Evolutionary conservation across 2,888 invertebrate species (phyloP).

Genomic region (Operophtera brumata): DNA sequence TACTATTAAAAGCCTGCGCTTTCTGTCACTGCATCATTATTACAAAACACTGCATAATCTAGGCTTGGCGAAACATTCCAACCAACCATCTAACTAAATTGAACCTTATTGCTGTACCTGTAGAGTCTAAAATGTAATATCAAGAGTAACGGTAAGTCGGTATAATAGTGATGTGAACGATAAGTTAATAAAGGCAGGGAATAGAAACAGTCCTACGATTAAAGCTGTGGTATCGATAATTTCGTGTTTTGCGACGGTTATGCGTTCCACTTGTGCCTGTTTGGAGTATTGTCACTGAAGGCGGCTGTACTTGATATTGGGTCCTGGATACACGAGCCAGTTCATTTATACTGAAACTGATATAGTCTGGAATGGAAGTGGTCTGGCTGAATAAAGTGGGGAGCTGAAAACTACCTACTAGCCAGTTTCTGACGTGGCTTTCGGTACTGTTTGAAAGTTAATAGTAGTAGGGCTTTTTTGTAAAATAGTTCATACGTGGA

Average conservation of each 20-base stretch:
- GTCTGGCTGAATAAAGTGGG: too few species aligned
- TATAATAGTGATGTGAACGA: constrained; percentile 53
- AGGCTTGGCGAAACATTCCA: constrained; percentile 47
- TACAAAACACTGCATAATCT: constrained; percentile 57
- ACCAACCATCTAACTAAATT: constrained; percentile 32
- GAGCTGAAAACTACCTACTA: too few species aligned
- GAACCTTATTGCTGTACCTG: constrained; percentile 26
- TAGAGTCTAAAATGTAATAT: constrained; percentile 39
- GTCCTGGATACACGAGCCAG: background rate
- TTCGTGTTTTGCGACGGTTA: constrained; percentile 73
- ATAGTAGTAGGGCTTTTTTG: too few species aligned
- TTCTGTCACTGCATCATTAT: constrained; percentile 67
- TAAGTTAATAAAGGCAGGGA: constrained; percentile 67
- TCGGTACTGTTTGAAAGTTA: too few species aligned
- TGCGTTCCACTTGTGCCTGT: constrained; percentile 71
- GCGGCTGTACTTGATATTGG: background rate
- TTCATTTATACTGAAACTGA: too few species aligned
- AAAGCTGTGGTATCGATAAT: constrained; percentile 68
- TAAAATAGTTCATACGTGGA: too few species aligned
- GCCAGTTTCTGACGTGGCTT: too few species aligned
- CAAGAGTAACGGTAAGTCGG: constrained; percentile 38
- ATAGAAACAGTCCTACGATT: too few species aligned
- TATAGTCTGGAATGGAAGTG: too few species aligned
- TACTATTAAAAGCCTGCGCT: constrained; percentile 30
- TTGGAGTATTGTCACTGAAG: constrained; percentile 37